Evolutionary conservation across 2,113 vertebrate species (phyloP).

Genomic region (Vombatus ursinus): DNA sequence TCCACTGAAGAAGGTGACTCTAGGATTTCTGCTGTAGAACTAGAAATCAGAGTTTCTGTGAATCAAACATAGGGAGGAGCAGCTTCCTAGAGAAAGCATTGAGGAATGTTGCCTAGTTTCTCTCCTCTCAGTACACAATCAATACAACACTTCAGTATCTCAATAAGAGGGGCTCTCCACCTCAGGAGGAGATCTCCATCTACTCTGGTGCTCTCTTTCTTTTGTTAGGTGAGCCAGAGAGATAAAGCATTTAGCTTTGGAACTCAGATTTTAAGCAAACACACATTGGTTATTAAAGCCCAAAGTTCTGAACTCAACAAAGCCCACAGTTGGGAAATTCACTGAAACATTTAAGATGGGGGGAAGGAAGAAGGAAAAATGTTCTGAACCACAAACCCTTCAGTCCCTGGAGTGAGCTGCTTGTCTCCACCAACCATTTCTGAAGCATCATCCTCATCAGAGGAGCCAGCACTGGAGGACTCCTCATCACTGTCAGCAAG

Average conservation of each 20-base stretch:
- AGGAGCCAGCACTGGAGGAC: slow-evolving; percentile 98
- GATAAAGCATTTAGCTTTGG: not conserved
- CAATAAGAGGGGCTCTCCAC: not conserved
- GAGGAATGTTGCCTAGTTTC: too few relatives aligned
- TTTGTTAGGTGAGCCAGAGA: not conserved
- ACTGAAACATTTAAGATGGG: not conserved
- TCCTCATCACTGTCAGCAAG: slow-evolving; percentile 99
- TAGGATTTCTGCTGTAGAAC: too few relatives aligned
- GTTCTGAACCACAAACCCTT: slow-evolving; percentile 87
- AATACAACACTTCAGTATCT: too few relatives aligned
- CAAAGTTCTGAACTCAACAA: not conserved
- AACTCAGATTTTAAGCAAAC: not conserved
- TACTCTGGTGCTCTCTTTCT: not conserved
- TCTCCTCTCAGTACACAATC: too few relatives aligned
- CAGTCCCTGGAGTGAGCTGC: slow-evolving; percentile 85
- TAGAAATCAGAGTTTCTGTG: too few relatives aligned
- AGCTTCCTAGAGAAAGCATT: too few relatives aligned
- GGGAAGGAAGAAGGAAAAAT: not conserved
- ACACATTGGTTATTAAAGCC: not conserved
- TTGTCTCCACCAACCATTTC: slow-evolving; percentile 91
- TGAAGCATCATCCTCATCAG: slow-evolving; percentile 95
- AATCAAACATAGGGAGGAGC: too few relatives aligned
- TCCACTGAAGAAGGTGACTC: not conserved
- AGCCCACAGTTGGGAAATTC: not conserved
- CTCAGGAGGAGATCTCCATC: not conserved